These are phyloP conservation scores for Micrasema longulum DNA, from an alignment of 1,140 invertebrate species.

Conservation along the genomic window DNA sequence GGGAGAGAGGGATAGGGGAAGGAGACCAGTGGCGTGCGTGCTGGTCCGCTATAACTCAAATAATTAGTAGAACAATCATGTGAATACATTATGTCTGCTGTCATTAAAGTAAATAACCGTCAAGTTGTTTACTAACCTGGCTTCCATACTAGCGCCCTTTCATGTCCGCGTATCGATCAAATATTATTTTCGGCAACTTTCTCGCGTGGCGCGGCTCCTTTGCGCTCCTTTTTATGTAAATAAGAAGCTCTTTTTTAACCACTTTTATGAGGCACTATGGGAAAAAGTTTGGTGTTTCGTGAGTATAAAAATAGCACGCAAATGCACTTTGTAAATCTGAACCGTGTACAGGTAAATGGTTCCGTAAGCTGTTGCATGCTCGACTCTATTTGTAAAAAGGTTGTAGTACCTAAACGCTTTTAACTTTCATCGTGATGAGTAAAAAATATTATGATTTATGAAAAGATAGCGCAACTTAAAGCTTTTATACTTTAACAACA, in stretches of 20 bases:
- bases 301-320: slow-evolving; percentile 46
- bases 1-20: not conserved
- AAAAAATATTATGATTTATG: not conserved
- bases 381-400: slow-evolving; percentile 39
- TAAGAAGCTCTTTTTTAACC: slow-evolving; percentile 41
- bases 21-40: slow-evolving; percentile 43
- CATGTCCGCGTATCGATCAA: slow-evolving; percentile 50
- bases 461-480: not conserved
- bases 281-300: slow-evolving; percentile 33
- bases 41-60: slow-evolving; percentile 50
- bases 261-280: slow-evolving; percentile 23
- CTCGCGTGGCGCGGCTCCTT: slow-evolving; percentile 45
- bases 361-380: slow-evolving; percentile 36
- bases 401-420: slow-evolving; percentile 5
- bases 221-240: slow-evolving; percentile 52
- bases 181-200: slow-evolving; percentile 52
- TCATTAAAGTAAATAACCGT: slow-evolving; percentile 54
- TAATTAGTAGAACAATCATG: slow-evolving; percentile 56
- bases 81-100: slow-evolving; percentile 55
- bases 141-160: slow-evolving; percentile 38
- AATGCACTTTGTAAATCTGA: slow-evolving; percentile 47
- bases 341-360: slow-evolving; percentile 6
- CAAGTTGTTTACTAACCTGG: slow-evolving; percentile 27
- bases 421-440: slow-evolving; percentile 13
- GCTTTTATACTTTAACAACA: slow-evolving; percentile 1